Evolutionary conservation across 2,888 invertebrate genomes (phyloP).

Genomic region (Heliconius erato): DNA sequence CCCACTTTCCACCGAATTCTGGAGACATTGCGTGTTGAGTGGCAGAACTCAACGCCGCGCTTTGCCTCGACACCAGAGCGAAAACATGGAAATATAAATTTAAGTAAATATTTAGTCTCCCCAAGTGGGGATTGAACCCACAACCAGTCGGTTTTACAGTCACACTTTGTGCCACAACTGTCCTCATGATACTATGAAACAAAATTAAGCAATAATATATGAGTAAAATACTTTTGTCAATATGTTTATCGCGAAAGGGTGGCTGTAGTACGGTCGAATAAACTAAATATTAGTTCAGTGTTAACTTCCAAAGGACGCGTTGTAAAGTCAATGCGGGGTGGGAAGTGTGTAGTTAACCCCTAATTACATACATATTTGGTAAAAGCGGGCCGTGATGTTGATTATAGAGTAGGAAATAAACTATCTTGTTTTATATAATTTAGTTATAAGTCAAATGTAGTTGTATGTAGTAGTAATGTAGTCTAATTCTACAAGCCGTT

Average conservation of each 20-base stretch:
- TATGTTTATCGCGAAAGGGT: not conserved
- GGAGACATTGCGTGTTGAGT: no score
- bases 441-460: no score
- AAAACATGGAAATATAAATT: no score
- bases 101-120: no score
- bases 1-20: no score
- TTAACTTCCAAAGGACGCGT: conserved; percentile 2
- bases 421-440: not conserved
- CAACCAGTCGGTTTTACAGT: no score
- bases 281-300: conserved; percentile 12
- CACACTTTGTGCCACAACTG: no score
- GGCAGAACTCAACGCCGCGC: no score
- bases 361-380: conserved; percentile 9
- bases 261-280: not conserved
- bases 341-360: not conserved
- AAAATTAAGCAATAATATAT: conserved; percentile 6
- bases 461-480: no score
- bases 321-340: conserved; percentile 16
- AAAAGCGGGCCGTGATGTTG: not conserved
- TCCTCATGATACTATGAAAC: not conserved
- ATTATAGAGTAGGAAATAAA: not conserved
- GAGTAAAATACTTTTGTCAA: not conserved
- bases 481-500: no score
- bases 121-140: no score
- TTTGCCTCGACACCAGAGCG: no score